Conservation (phyloP, 2,113 vertebrate species). For the Circaetus gallicus region DNA sequence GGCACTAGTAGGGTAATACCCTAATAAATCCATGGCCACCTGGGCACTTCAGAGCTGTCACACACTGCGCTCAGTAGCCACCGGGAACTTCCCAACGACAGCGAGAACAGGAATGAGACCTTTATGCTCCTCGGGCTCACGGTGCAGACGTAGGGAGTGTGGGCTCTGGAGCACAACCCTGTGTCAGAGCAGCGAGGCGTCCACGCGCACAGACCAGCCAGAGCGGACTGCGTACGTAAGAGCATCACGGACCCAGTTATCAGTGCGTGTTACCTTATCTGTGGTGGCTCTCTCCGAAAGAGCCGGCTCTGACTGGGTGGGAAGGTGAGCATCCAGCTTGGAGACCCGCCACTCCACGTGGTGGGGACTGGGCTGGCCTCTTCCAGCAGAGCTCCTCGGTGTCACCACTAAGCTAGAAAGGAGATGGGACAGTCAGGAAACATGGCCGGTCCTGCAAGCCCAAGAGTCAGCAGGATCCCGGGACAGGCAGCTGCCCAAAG, state of each 20-base stretch:
- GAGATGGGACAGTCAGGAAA: not conserved
- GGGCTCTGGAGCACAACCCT: not conserved
- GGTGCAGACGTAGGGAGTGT: fast-evolving
- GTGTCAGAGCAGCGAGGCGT: not conserved
- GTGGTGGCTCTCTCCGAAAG: not conserved
- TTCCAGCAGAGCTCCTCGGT: not conserved
- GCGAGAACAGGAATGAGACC: not conserved
- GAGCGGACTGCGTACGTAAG: fast-evolving
- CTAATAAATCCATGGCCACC: slow-evolving; percentile 40
- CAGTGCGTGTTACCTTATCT: not conserved
- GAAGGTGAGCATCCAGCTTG: not conserved
- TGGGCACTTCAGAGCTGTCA: not conserved
- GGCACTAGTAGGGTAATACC: not conserved
- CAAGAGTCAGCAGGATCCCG: not conserved
- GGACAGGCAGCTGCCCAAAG: not conserved
- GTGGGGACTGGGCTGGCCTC: not conserved
- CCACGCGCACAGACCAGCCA: not conserved
- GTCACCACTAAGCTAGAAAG: not conserved
- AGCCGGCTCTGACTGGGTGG: fast-evolving
- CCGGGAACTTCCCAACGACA: not conserved
- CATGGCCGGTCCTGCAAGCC: not conserved
- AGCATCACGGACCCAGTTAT: fast-evolving
- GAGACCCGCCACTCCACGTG: not conserved
- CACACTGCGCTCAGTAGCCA: not conserved
- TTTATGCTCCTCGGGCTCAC: not conserved